These are phyloP conservation scores for Machimus atricapillus DNA, from an alignment of 2,888 invertebrate species.

Conservation along the genomic window DNA sequence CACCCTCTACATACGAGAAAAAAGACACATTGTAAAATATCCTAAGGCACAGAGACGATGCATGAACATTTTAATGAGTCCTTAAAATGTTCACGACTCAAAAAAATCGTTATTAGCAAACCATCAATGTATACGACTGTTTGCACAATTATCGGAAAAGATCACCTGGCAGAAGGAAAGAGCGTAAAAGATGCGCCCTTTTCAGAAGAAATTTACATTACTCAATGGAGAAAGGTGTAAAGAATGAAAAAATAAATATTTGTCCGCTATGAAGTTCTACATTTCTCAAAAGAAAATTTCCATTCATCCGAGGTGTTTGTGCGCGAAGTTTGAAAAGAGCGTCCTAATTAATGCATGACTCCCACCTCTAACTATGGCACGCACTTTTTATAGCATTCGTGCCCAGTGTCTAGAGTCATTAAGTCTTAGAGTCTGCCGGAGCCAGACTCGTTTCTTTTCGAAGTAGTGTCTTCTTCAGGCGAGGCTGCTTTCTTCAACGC, in stretches of 20 bases:
- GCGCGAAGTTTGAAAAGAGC: background rate
- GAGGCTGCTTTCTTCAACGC: background rate
- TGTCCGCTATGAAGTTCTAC: background rate
- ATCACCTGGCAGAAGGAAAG: background rate
- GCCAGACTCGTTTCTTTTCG: background rate
- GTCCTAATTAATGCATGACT: background rate
- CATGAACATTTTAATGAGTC: background rate
- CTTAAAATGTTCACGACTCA: background rate
- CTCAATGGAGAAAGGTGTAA: background rate
- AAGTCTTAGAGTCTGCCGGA: background rate
- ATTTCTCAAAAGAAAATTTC: background rate
- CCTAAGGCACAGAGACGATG: background rate
- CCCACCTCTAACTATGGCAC: background rate
- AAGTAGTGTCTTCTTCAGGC: background rate
- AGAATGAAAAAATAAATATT: background rate
- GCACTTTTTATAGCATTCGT: background rate
- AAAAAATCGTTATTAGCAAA: background rate
- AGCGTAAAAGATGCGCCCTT: background rate
- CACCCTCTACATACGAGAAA: background rate
- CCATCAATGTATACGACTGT: background rate
- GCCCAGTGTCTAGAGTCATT: background rate
- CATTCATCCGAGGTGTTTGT: background rate
- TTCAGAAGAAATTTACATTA: background rate
- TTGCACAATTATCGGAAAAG: background rate
- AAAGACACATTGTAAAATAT: background rate